Evolutionary conservation across 2,888 invertebrate species (phyloP).

Genomic region (Subacronicta megacephala): DNA sequence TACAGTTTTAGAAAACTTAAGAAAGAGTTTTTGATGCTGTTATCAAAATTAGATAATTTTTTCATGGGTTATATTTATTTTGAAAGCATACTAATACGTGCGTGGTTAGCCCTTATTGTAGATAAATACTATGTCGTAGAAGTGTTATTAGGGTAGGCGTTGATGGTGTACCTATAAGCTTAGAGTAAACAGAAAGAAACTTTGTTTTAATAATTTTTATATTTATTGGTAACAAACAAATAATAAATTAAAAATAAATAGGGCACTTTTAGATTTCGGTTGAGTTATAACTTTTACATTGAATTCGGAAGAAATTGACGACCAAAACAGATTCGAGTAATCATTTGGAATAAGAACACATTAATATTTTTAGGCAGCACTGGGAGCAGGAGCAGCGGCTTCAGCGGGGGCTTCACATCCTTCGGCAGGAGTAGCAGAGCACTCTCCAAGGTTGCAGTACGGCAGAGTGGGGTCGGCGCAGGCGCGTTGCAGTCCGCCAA

Average conservation of each 20-base stretch:
- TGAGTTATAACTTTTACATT: not conserved
- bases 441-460: conserved; percentile 83
- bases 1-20: too few species aligned
- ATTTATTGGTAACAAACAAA: too few species aligned
- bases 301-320: conserved; percentile 1
- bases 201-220: too few species aligned
- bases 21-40: too few species aligned
- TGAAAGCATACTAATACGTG: too few species aligned
- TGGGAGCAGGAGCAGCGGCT: conserved; percentile 25
- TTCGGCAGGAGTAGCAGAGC: conserved; percentile 80
- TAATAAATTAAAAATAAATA: not conserved
- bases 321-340: conserved; percentile 12
- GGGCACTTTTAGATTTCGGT: not conserved
- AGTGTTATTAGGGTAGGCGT: too few species aligned
- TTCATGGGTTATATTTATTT: too few species aligned
- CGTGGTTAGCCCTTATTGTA: too few species aligned
- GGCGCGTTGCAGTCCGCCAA: conserved; percentile 75
- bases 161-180: too few species aligned
- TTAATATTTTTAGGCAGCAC: conserved; percentile 7
- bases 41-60: too few species aligned
- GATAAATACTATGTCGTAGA: too few species aligned
- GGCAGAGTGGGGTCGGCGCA: conserved; percentile 81
- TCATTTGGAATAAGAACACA: conserved; percentile 7
- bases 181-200: too few species aligned
- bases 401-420: conserved; percentile 65